Percentiles rank a stretch among this genome's conserved stretches.
Evolutionary conservation across 2,113 vertebrate species (phyloP).

Genomic region (Zingel zingel): DNA sequence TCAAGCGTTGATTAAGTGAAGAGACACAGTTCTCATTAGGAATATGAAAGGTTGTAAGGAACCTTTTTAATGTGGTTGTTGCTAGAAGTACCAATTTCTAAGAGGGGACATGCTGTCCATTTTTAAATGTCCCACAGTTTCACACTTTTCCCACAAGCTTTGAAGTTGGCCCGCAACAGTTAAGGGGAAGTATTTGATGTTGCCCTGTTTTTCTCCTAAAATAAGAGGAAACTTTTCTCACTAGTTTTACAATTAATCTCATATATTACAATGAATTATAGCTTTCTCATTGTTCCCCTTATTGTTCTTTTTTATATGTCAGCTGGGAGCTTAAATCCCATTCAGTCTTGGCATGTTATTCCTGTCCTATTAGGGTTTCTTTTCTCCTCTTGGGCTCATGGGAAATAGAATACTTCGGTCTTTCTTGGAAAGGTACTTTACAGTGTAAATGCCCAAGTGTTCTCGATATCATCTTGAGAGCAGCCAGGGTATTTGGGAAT

Average conservation of each 20-base stretch:
- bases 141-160: background rate
- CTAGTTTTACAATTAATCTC: constrained; percentile 5
- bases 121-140: background rate
- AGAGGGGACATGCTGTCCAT: background rate
- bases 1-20: constrained; percentile 40
- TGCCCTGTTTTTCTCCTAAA: constrained; percentile 25
- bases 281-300: constrained; percentile 15
- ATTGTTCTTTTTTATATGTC: constrained; percentile 5
- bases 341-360: constrained; percentile 33
- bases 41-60: constrained; percentile 4
- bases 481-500: constrained; percentile 20
- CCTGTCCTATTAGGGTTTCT: constrained; percentile 44
- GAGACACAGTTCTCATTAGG: constrained; percentile 34
- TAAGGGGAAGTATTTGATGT: constrained; percentile 29
- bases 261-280: constrained; percentile 14
- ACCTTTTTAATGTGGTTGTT: background rate
- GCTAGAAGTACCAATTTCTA: background rate
- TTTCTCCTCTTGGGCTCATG: constrained; percentile 45
- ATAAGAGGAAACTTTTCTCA: constrained; percentile 20
- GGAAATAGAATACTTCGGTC: constrained; percentile 49
- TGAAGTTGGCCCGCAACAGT: background rate
- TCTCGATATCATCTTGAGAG: constrained; percentile 46
- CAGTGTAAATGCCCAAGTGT: constrained; percentile 62
- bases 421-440: constrained; percentile 71
- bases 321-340: constrained; percentile 30